Base-by-base conservation (phyloP, 1,140 invertebrate genomes). In the Parapsyche elsis region DNA sequence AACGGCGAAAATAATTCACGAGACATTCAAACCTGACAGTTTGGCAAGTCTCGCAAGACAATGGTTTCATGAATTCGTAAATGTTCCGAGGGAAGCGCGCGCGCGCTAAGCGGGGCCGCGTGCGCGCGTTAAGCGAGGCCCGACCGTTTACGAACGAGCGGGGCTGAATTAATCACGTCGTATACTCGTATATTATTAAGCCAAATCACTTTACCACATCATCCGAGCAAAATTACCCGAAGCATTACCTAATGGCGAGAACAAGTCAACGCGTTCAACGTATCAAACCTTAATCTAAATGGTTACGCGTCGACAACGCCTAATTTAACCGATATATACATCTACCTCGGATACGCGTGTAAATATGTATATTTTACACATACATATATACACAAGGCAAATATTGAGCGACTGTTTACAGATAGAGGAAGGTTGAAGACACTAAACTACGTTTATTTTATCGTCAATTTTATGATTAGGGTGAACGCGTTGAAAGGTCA, bases 41-140 rank as follows among this genome's bases (percentile, higher is more conserved):
- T 61, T 59, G 74, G 74, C 59, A 19, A 53, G 59, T 21, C 45
- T 59, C 57, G 9, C 74, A 14, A 16, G 21, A 21, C 26, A 26
- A 19, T 21, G 19, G 23, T 61, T 61, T 76, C 74, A 76, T 76
- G 74, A 76, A 76, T 76, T 49, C 30, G 45, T 61, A 76, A 76
- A 30, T 10, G 21, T 23, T 24, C n/a, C 9, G 10, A 26, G n/a
- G 21, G 16, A 53, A 5, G 10, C 14, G 30, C 30, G 21, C 4
- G 23, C n/a, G 10, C 14, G 30, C 30, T 38, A 38, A 38, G 30
- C 1, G 30, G 30, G 30, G 7, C 30, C 30, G 30, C 30, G 30
- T 4, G 30, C 1, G 1, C 30, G 30, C 30, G n/a, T n/a, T 38
- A 38, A 38, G 7, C 30, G 30, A 7, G 30, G 30, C 30, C 30